Evolutionary conservation across 2,113 vertebrate species (phyloP), one percentile per base, ranked within the genome.

Genomic region (Zootoca vivipara): DNA sequence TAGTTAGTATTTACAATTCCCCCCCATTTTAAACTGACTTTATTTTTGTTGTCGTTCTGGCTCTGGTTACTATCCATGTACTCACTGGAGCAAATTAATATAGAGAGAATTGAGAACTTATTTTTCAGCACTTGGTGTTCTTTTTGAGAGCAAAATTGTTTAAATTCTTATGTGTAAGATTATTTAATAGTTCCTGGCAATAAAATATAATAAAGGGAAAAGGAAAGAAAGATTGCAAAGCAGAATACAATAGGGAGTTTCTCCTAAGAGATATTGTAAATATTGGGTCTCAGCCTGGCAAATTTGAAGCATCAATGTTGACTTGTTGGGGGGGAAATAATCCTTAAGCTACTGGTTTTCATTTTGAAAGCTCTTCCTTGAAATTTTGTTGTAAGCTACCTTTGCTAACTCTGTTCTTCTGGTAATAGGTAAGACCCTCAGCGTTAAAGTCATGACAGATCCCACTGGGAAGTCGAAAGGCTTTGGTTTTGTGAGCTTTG

Each of bases 401-500:
- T 79, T 94, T 85, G 88, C 84, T 96, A 91, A 94, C 83, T 88
- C 80, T 94, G n/a, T 95, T 77, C 90, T 91, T 96, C n/a, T 96
- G 96, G 85, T 93, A 91, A 95, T 91, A 99, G 99, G 99, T 94
- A 99, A 99, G 97, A 99, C 98, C 35, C 96, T 99, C 87, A 99
- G 99, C 74, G 98, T 99, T 90, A 99, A 99, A 95, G 99, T 99
- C 93, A 99, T 99, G 99, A 98, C 97, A 82, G 99, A 99, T 88
- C 96, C 98, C 89, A 97, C 96, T 69, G 99, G 99, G 85, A 99
- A 99, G 96, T 99, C 98, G 86, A 98, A 99, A 97, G 99, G 99
- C 85, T 99, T 99, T 96, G 99, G 99, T 89, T 99, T 99, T 90
- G 98, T 99, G 89, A 99, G 99, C 96, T 99, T 98, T 33, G 99